Percentiles rank a stretch among this genome's conserved stretches.
Conservation (phyloP, 2,113 vertebrate species). For the Ranitomeya variabilis region DNA sequence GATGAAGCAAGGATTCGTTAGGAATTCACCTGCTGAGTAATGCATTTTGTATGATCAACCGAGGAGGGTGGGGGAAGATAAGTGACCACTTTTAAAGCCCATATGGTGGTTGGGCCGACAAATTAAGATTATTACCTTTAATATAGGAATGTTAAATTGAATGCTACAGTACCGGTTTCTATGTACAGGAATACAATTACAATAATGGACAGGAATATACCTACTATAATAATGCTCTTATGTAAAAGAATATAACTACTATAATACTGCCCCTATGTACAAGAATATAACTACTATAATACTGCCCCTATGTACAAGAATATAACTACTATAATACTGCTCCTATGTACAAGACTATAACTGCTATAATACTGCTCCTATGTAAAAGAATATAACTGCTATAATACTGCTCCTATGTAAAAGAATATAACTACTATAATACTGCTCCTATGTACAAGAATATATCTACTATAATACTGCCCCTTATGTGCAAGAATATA, state of each 20-base stretch:
- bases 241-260: background rate
- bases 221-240: background rate
- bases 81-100: too few species aligned
- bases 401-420: background rate
- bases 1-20: too few species aligned
- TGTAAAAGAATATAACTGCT: background rate
- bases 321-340: background rate
- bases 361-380: background rate
- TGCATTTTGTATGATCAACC: too few species aligned
- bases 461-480: slow-evolving; percentile 1
- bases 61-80: too few species aligned
- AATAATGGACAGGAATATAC: background rate
- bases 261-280: background rate
- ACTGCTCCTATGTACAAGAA: background rate
- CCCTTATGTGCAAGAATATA: background rate
- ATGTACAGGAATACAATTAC: slow-evolving; percentile 12
- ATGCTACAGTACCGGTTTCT: background rate
- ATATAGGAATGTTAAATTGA: background rate
- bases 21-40: too few species aligned
- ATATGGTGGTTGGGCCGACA: too few species aligned
- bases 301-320: background rate
- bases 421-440: slow-evolving; percentile 18
- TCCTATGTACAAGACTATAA: too few species aligned
- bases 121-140: too few species aligned
- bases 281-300: slow-evolving; percentile 12